phyloP scores from a whole-genome alignment of 2,797 vertebrate genomes.

The Menidia menidia region DNA sequence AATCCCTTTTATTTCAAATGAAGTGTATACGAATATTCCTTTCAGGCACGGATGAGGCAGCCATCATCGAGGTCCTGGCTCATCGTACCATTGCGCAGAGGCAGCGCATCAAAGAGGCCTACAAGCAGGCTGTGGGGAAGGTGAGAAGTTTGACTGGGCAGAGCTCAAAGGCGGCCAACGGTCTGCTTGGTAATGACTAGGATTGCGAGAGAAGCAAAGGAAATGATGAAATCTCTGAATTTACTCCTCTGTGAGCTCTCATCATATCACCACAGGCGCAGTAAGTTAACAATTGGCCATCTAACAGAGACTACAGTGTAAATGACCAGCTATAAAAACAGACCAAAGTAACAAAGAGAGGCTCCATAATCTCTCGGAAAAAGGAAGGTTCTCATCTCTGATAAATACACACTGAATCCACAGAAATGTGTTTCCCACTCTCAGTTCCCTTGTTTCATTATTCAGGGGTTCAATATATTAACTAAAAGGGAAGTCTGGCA shows the following conservation, averaged over 20 bases:
- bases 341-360: slow-evolving; percentile 6
- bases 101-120: slow-evolving; percentile 91
- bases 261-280: neutral
- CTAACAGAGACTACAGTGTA: slow-evolving; percentile 36
- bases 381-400: neutral
- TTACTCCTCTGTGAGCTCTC: slow-evolving; percentile 14
- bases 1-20: neutral
- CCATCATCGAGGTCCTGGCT: slow-evolving; percentile 83
- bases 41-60: slow-evolving; percentile 91
- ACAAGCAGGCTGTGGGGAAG: slow-evolving; percentile 90
- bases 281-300: slow-evolving; percentile 66
- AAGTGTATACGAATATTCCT: slow-evolving; percentile 7
- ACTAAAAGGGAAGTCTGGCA: slow-evolving; percentile 30
- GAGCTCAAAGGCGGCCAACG: neutral
- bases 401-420: neutral
- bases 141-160: slow-evolving; percentile 75
- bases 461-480: slow-evolving; percentile 48
- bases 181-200: neutral
- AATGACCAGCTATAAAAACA: slow-evolving; percentile 26
- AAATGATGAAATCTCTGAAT: slow-evolving; percentile 7
- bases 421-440: neutral
- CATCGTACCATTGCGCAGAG: slow-evolving; percentile 89
- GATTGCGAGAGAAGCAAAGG: neutral
- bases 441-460: slow-evolving; percentile 20
- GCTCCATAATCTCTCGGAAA: slow-evolving; percentile 24